Base-by-base conservation (phyloP, 2,797 vertebrate species). In the Macropus fuliginosus region DNA sequence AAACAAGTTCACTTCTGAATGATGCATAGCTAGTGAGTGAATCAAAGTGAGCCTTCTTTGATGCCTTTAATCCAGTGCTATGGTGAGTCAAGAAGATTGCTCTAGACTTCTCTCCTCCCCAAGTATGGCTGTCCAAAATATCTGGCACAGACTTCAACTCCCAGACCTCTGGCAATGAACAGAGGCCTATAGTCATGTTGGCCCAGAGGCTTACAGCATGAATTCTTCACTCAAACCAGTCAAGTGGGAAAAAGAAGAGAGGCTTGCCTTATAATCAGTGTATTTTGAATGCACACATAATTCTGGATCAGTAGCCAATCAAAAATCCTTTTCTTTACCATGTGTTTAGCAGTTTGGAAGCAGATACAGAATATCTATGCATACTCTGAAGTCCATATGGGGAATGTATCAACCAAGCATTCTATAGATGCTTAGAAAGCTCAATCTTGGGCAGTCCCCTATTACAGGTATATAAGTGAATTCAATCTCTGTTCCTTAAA, bases 281-380 rank as follows among this genome's bases (percentile, higher is more conserved):
- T 10, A 31, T n/a, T 66, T 66, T 34, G 34, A 66, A 66, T n/a
- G 31, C 34, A 66, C 31, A 5, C 34, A 59, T 59, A n/a, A 13
- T n/a, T 66, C 34, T 34, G 29, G 57, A 31, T 59, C 29, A 59
- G 57, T 28, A 59, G 28, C 28, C 28, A 59, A 59, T 29, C 57
- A 59, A 56, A 94, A 95, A 89, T 4, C 0, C 18, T 92, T 91
- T 95, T 91, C 16, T 81, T n/a, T n/a, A 91, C 87, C 92, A 55
- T n/a, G 18, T 28, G 93, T 94, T 92, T 92, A 81, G 14, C 91
- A 81, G 4, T 31, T 12, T 50, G 10, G 3, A 59, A 59, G 10
- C 10, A 57, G 56, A 59, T 59, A 59, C 2, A 28, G 28, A 10
- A 29, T 59, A 29, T 21, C 2, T 11, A 2, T 59, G 57, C 59